Evolutionary conservation across 1,140 invertebrate species (phyloP).

Genomic region (Steinernema feltiae): DNA sequence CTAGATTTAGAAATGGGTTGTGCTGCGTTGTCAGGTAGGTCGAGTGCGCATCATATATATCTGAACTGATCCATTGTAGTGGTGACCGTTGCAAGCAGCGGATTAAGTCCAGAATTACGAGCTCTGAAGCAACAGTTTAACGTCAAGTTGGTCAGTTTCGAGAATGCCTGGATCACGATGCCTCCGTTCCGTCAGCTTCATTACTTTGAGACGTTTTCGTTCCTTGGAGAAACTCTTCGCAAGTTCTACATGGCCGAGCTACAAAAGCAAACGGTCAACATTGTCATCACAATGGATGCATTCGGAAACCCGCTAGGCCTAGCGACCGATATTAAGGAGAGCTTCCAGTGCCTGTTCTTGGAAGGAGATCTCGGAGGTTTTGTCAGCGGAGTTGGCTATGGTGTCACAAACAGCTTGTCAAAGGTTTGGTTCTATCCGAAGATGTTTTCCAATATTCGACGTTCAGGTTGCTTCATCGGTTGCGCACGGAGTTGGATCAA

Average conservation of each 20-base stretch:
- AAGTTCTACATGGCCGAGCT: conserved; percentile 68
- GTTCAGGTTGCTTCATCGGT: conserved; percentile 70
- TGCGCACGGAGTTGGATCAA: conserved; percentile 79
- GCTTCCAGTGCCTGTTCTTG: conserved; percentile 79
- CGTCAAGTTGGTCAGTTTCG: conserved; percentile 84
- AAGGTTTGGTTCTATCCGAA: conserved; percentile 70
- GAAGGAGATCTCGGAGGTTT: conserved; percentile 81
- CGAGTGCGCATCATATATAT: background rate
- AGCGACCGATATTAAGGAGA: conserved; percentile 87
- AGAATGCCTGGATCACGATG: conserved; percentile 86
- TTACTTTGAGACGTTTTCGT: conserved; percentile 56
- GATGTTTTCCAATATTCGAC: conserved; percentile 15
- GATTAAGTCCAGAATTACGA: conserved; percentile 70
- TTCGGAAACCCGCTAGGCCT: conserved; percentile 92
- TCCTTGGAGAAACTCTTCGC: conserved; percentile 48
- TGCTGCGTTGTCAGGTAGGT: conserved; percentile 3
- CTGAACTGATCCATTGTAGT: conserved; percentile 32
- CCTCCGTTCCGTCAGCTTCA: conserved; percentile 55
- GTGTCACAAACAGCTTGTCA: conserved; percentile 88
- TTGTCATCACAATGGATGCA: conserved; percentile 91
- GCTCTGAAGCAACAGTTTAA: conserved; percentile 77
- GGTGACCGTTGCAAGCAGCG: conserved; percentile 65
- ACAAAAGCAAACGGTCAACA: conserved; percentile 86
- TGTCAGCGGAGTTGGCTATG: conserved; percentile 90
- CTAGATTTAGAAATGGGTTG: conserved; percentile 63